Base-by-base conservation (phyloP, 2,797 vertebrate genomes). In the Muraenolepis orangiensis region DNA sequence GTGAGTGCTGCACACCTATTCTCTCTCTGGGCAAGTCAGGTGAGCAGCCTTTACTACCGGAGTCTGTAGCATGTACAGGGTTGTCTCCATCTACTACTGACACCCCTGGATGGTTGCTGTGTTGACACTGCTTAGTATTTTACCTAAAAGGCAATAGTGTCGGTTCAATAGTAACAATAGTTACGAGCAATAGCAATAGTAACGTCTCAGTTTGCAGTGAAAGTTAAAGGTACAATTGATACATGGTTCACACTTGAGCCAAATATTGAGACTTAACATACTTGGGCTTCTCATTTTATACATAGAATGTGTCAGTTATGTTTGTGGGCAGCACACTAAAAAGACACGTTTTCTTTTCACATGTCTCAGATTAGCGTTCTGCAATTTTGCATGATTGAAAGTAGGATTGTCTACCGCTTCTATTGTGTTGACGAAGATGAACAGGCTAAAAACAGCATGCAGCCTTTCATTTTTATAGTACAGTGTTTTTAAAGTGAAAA, bases 1-100 rank as follows among this genome's bases (percentile, higher is more conserved):
- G 85, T 87, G 82, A 86, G 82, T 80, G 86, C 85, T 79, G 80
- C 84, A 87, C 90, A 82, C 80, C 86, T 88, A 86, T 92, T 91
- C 85, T 91, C 85, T 85, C 92, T 90, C 69, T 78, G 85, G 91
- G 88, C 85, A 84, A 75, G 84, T 92, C 91, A 93, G 93, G 93
- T 94, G 94, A 94, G 92, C 84, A 85, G 74, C 86, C 81, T 88
- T 86, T 75, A 46, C 78, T 82, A n/a, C 64, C 74, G 72, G 86
- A 89, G 77, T 42, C 80, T 79, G n/a, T 57, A 70, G 28, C 82
- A 86, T 76, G 77, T 83, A 82, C 69, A 86, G 77, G 77, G 72
- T 74, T 38, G 68, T 70, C 75, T 31, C 42, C 66, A 76, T 72
- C 69, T 71, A 71, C 69, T 71, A 73, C 40, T 77, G 74, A 76